Evolutionary conservation across 2,113 vertebrate genomes (phyloP).

Genomic region (Hucho hucho): DNA sequence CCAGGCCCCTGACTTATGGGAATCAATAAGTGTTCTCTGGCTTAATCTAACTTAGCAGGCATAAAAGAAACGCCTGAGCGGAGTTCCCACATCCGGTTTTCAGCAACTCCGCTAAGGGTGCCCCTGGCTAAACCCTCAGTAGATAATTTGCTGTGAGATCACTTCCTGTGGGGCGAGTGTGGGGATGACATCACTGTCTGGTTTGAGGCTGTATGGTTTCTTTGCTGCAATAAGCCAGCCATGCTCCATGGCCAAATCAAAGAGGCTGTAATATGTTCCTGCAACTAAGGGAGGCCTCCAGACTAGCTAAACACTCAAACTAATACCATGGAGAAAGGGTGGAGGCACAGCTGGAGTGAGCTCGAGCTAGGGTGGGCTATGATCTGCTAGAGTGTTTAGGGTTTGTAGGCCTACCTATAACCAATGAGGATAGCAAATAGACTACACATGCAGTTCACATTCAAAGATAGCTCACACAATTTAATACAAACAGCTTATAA

Average conservation of each 20-base stretch:
- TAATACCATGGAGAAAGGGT: slow-evolving; percentile 52
- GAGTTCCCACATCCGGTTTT: too few relatives aligned
- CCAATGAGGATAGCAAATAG: not conserved
- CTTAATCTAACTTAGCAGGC: slow-evolving; percentile 5
- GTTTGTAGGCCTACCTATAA: not conserved
- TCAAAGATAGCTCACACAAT: not conserved
- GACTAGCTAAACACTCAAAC: slow-evolving; percentile 64
- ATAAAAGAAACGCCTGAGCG: too few relatives aligned
- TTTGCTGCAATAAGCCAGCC: slow-evolving; percentile 51
- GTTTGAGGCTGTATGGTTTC: slow-evolving; percentile 48
- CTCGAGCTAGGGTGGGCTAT: slow-evolving; percentile 45
- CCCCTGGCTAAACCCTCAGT: slow-evolving; percentile 26
- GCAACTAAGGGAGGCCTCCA: slow-evolving; percentile 61
- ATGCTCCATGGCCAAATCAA: slow-evolving; percentile 62
- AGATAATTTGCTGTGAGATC: slow-evolving; percentile 50
- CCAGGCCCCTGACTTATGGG: slow-evolving; percentile 7
- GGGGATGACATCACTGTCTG: slow-evolving; percentile 69
- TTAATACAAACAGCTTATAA: not conserved
- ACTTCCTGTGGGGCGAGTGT: slow-evolving; percentile 61
- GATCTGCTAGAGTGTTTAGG: not conserved
- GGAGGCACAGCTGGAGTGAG: slow-evolving; percentile 26
- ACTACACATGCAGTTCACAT: not conserved
- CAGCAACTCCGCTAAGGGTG: too few relatives aligned
- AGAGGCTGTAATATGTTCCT: slow-evolving; percentile 37
- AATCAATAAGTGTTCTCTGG: slow-evolving; percentile 1